These are phyloP conservation scores for Nezara viridula DNA, from an alignment of 2,888 invertebrate species.

Conservation along the genomic window DNA sequence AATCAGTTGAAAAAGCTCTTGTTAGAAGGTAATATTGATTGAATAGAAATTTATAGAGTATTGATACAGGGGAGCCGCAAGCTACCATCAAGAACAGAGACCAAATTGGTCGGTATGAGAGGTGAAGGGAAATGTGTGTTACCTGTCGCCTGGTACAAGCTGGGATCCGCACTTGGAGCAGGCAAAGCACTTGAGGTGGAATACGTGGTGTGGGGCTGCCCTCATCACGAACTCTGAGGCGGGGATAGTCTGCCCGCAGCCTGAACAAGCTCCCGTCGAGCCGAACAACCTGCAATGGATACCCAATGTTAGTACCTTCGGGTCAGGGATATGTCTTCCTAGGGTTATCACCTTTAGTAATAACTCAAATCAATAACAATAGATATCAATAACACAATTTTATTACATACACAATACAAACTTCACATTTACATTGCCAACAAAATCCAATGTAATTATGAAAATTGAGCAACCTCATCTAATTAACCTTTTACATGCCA, in stretches of 20 bases:
- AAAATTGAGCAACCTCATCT: too few species aligned
- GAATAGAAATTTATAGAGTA: not conserved
- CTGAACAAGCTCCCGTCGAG: conserved; percentile 88
- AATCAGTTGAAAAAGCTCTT: too few species aligned
- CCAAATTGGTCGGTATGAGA: not conserved
- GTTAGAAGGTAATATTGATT: too few species aligned
- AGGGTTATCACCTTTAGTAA: not conserved
- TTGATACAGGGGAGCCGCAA: not conserved
- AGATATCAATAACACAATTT: not conserved
- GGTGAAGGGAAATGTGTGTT: conserved; percentile 37
- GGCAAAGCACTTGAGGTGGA: conserved; percentile 95
- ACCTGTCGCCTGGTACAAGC: conserved; percentile 90
- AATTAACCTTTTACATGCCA: too few species aligned
- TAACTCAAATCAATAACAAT: not conserved
- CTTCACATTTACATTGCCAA: too few species aligned
- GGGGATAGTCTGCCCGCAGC: conserved; percentile 92
- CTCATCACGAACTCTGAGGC: conserved; percentile 95
- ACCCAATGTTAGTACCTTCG: not conserved
- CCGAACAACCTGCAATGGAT: conserved; percentile 85
- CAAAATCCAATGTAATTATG: too few species aligned
- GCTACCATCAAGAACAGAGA: not conserved
- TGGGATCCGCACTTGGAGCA: conserved; percentile 93
- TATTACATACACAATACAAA: too few species aligned
- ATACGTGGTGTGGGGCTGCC: conserved; percentile 79
- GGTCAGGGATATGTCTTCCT: not conserved